A percentile compares a stretch with the other conserved stretches of the same genome.
phyloP scores from a whole-genome alignment of 2,113 vertebrate genomes.

The Archilochus colubris region DNA sequence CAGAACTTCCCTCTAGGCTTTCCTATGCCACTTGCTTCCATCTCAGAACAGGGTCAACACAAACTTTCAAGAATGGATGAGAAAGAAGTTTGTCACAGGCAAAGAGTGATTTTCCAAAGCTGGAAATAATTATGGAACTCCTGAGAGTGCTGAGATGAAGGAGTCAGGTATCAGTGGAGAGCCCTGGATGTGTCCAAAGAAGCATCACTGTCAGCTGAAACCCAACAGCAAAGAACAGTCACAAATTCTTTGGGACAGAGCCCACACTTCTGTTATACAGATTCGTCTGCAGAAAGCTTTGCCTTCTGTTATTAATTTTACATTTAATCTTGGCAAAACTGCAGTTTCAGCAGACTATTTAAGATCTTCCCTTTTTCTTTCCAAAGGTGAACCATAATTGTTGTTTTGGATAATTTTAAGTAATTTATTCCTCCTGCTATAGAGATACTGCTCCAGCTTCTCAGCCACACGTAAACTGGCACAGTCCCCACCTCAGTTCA shows the following conservation, averaged over 20 bases:
- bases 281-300: neutral
- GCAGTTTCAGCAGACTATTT: neutral
- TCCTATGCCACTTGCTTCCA: neutral
- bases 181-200: neutral
- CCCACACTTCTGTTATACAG: neutral
- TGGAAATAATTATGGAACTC: neutral
- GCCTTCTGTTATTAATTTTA: neutral
- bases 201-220: neutral
- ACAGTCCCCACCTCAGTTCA: neutral
- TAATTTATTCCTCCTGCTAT: neutral
- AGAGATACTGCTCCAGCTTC: neutral
- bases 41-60: rapidly evolving
- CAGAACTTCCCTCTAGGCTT: neutral
- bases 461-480: neutral
- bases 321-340: neutral
- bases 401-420: neutral
- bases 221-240: neutral
- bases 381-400: neutral
- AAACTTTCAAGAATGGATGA: neutral
- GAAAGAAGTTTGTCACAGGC: neutral
- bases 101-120: neutral
- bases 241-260: neutral
- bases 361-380: neutral
- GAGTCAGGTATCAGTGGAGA: neutral
- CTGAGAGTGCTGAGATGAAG: neutral